phyloP scores from a whole-genome alignment of 1,140 invertebrate genomes.

The Drosophila grimshawi region DNA sequence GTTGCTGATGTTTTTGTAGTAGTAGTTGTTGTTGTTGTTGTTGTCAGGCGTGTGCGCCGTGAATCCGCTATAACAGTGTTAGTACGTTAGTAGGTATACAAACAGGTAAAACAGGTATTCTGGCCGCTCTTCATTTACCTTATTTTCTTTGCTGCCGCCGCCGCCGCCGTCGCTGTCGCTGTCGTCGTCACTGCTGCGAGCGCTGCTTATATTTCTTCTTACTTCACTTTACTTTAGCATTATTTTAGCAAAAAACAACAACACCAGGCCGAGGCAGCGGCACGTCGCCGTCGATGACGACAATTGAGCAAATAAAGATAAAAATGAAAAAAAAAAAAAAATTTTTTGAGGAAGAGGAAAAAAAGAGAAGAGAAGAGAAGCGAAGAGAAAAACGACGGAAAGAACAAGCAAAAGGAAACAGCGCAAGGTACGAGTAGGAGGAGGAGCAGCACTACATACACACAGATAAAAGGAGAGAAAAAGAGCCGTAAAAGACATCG shows the following conservation, averaged over 20 bases:
- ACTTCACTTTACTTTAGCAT: conserved; percentile 76
- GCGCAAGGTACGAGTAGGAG: neutral
- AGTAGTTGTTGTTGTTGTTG: conserved; percentile 45
- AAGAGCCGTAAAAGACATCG: conserved; percentile 2
- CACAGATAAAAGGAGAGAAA: conserved; percentile 1
- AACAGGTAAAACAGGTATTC: conserved; percentile 85
- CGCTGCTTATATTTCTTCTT: conserved; percentile 51
- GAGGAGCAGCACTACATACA: conserved; percentile 5
- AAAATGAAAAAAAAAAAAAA: conserved; percentile 42
- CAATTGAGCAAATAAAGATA: conserved; percentile 81
- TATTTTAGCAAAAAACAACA: conserved; percentile 70
- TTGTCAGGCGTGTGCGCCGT: conserved; percentile 74
- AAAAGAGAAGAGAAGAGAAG: conserved; percentile 10
- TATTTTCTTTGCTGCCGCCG: conserved; percentile 40
- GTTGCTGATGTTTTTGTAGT: conserved; percentile 22
- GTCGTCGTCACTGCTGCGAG: conserved; percentile 10
- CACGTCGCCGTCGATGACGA: conserved; percentile 64
- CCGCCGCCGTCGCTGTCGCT: conserved; percentile 4
- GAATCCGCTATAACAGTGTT: conserved; percentile 85
- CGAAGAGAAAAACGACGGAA: conserved; percentile 25
- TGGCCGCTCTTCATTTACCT: conserved; percentile 68
- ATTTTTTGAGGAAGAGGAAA: conserved; percentile 1
- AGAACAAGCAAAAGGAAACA: conserved; percentile 35
- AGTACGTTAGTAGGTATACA: conserved; percentile 84
- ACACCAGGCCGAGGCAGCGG: conserved; percentile 3